Conservation (phyloP, 2,797 vertebrate species). For the Pseudotriccus pelzelni region DNA sequence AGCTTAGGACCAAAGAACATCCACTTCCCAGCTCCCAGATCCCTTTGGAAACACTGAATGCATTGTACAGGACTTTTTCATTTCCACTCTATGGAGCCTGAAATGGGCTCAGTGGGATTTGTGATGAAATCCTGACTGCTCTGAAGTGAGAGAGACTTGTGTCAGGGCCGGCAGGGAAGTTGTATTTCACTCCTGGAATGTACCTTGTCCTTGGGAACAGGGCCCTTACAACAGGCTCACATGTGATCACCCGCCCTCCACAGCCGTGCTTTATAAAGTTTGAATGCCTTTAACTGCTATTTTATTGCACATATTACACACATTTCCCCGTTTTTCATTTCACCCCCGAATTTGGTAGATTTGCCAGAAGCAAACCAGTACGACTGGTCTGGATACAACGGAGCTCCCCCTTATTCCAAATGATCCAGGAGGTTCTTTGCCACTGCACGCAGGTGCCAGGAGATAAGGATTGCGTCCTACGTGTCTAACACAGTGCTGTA, state of each 20-base stretch:
- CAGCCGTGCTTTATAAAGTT: background rate
- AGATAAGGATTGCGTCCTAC: rapidly evolving
- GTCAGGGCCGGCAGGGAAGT: background rate
- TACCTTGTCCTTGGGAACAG: background rate
- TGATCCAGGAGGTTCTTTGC: background rate
- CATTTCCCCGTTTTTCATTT: background rate
- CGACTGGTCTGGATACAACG: background rate
- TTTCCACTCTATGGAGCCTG: background rate
- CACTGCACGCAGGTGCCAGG: background rate
- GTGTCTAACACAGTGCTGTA: background rate
- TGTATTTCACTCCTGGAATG: background rate
- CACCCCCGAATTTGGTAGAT: background rate
- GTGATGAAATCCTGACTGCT: constrained; percentile 12
- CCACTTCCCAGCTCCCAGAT: background rate
- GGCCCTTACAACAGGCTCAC: background rate
- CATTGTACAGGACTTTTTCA: background rate
- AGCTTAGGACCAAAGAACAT: background rate
- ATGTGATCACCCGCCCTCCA: background rate
- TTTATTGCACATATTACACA: background rate
- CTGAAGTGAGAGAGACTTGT: background rate
- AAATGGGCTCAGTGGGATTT: background rate
- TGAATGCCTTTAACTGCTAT: background rate
- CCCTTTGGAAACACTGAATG: background rate
- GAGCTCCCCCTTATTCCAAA: background rate
- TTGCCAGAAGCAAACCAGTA: background rate